Evolutionary conservation across 2,888 invertebrate species (phyloP).

Genomic region (Frankliniella fusca): DNA sequence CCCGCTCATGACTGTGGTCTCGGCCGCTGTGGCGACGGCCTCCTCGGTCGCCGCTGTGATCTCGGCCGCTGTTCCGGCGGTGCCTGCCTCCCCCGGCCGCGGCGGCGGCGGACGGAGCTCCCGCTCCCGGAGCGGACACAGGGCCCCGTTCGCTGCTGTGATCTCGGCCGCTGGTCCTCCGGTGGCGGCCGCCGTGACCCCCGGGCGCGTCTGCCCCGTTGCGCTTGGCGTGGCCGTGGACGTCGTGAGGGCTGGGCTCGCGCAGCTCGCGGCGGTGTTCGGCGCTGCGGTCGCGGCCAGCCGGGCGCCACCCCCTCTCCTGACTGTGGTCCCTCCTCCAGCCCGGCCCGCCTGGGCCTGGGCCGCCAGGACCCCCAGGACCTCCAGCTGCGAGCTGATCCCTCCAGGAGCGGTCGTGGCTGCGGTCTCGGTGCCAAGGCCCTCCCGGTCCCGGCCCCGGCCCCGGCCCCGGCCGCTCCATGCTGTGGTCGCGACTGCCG

Average conservation of each 20-base stretch:
- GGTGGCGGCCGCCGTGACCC: conserved; percentile 28
- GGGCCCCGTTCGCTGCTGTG: conserved; percentile 33
- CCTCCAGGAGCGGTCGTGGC: background rate
- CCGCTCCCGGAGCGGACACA: conserved; percentile 29
- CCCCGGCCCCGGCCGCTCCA: conserved; percentile 32
- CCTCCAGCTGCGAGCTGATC: background rate
- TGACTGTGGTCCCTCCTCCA: background rate
- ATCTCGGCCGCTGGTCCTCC: conserved; percentile 32
- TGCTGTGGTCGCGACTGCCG: conserved; percentile 33
- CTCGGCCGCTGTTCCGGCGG: conserved; percentile 43
- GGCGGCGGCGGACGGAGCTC: background rate
- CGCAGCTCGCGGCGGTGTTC: background rate
- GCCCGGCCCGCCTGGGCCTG: background rate
- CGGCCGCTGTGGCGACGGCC: conserved; percentile 47
- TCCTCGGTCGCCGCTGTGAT: conserved; percentile 49
- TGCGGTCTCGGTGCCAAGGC: conserved; percentile 27
- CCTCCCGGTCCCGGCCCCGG: conserved; percentile 30
- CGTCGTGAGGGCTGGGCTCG: too few species aligned
- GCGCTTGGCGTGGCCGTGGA: conserved; percentile 15
- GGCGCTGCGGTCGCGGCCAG: background rate
- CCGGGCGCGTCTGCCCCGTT: background rate
- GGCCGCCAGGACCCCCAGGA: background rate
- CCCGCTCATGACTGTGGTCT: conserved; percentile 42
- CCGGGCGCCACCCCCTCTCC: background rate
- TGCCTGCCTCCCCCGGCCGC: conserved; percentile 40